Base-by-base conservation (phyloP, 2,888 invertebrate genomes). In the Ypsolopha sequella region DNA sequence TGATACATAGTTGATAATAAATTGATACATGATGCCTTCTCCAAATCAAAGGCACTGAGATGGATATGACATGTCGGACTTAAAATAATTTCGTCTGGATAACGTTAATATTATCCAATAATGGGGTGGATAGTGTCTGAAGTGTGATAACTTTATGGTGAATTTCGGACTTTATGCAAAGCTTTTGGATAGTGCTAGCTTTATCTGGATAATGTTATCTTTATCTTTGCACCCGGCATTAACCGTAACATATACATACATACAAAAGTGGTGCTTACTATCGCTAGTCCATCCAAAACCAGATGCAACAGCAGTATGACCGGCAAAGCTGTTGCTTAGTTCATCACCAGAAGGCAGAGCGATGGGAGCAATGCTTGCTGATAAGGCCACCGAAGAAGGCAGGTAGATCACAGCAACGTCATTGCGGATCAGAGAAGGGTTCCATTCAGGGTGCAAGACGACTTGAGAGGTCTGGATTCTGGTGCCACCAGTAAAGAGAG, bases 401-500 rank as follows among this genome's bases (percentile, higher is more conserved):
- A 78, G 50, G 24, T 55, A 58, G 36, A 74, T 61, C 0, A 77
- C 54, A 34, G 68, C 78, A 14, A 76, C 57, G 50, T 80, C 79
- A 50, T 79, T 74, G 34, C 68, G 64, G 41, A 56, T 55, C 4
- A 59, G 44, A 1, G 0, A 0, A 0, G 79, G 75, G 6, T 11
- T 51, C 76, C 73, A 80, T 51, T 55, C 59, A 2, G 62, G 57
- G 50, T 80, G 79, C 54, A 60, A 55, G 1, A 55, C 57, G 9
- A 78, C 60, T 0, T 53, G 54, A n/a, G 56, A 64, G 1, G 68
- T 63, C 0, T 54, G 38, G 0, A 68, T 0, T 11, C 80, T 69
- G n/a, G 57, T 60, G 9, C 80, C 79, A 6, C 77, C 78, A 34
- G 53, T 53, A 60, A 76, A 80, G 2, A 80, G 56, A 0, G 54